Evolutionary conservation across 2,797 vertebrate genomes (phyloP), one percentile per base, ranked within the genome.

Genomic region (Siniperca obscura): DNA sequence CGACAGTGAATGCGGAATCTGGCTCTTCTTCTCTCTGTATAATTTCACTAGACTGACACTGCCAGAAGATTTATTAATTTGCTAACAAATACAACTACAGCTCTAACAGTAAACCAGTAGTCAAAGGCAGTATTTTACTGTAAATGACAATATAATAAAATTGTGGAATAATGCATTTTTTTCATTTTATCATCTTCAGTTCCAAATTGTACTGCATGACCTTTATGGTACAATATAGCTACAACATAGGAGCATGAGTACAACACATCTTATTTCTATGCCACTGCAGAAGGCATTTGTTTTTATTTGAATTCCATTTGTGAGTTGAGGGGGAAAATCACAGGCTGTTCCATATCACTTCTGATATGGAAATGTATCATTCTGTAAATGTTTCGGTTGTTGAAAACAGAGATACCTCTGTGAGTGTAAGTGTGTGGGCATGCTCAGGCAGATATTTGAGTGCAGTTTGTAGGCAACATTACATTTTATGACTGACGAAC

Each of bases 401-500:
- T 87, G 82, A 84, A 78, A 86, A 83, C 83, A 70, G 36, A 78
- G 83, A 82, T 84, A 78, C 65, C 38, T 65, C 16, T 76, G 62
- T 76, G 76, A 61, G 55, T 76, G 60, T 57, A 69, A 59, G 68
- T 60, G 73, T 80, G 78, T 75, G 55, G 48, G 75, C 74, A 83
- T 70, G 80, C 36, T 59, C 62, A 69, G 68, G 76, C 81, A 83
- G 66, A 82, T 56, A 67, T 81, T 8, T 64, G 50, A 78, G 50
- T 60, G 66, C 56, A 52, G 82, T 75, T 84, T 53, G 70, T 69
- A 70, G 81, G 55, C 55, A 79, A 70, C 86, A 84, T 90, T 87
- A 57, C 60, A 85, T 89, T 90, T 86, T 76, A 86, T 70, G 70
- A 81, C 70, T 84, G 84, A 78, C 73, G 46, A 85, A 83, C 61